phyloP scores from a whole-genome alignment of 2,113 vertebrate genomes.

The Furnarius figulus region DNA sequence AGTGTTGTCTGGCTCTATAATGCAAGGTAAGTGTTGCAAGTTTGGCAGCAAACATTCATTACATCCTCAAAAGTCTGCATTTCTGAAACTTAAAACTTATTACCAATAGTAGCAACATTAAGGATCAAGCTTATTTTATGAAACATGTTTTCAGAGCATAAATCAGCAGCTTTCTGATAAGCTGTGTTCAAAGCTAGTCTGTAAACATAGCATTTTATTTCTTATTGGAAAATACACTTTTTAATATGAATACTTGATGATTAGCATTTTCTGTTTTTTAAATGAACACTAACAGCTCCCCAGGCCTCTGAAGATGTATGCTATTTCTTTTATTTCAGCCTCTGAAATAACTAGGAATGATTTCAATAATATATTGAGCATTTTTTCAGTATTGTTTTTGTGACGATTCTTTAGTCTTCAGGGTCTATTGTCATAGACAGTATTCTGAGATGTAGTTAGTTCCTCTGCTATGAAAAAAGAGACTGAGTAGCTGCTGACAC shows the following conservation, averaged over 20 bases:
- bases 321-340: neutral
- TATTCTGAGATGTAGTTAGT: neutral
- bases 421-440: neutral
- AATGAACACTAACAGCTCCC: neutral
- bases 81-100: neutral
- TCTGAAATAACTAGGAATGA: neutral
- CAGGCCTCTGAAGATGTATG: neutral
- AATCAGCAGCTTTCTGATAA: neutral
- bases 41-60: neutral
- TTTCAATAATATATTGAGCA: neutral
- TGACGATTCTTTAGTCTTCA: neutral
- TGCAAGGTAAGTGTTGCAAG: slow-evolving; percentile 85
- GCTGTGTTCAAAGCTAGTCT: neutral
- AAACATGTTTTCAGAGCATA: neutral
- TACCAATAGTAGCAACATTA: neutral
- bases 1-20: slow-evolving; percentile 92
- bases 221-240: neutral
- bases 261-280: neutral
- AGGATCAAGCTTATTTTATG: neutral
- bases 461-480: neutral
- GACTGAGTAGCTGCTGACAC: neutral
- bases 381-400: neutral
- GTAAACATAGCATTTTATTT: neutral
- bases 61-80: neutral
- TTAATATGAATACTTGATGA: neutral